Conservation (phyloP, 2,113 vertebrate species). For the Pollimyrus isidori region DNA sequence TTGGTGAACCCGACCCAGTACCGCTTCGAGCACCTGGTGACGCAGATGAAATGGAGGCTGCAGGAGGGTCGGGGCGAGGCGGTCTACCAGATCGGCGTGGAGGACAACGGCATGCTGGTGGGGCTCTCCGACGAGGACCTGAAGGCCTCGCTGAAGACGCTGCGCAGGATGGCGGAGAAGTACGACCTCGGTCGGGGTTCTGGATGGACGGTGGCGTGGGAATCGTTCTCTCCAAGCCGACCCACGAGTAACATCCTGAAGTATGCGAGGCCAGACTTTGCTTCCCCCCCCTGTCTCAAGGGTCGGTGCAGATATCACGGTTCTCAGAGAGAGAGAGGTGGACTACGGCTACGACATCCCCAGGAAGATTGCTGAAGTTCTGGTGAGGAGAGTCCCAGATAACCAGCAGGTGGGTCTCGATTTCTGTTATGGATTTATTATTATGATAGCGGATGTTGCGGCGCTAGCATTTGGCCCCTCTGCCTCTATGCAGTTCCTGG, state of each 20-base stretch:
- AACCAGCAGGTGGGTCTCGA: slow-evolving; percentile 63
- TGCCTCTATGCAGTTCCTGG: slow-evolving; percentile 73
- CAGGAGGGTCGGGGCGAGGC: slow-evolving; percentile 95
- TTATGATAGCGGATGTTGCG: neutral
- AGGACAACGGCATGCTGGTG: slow-evolving; percentile 92
- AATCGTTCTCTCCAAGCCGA: neutral
- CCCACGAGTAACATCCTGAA: neutral
- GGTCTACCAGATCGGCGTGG: slow-evolving; percentile 95
- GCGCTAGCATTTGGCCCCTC: neutral
- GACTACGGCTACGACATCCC: slow-evolving; percentile 79
- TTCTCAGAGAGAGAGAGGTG: slow-evolving; percentile 84
- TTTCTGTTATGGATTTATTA: neutral
- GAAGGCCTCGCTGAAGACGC: slow-evolving; percentile 85
- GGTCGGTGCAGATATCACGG: slow-evolving; percentile 89
- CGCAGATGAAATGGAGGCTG: slow-evolving; percentile 97
- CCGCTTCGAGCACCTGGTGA: slow-evolving; percentile 94
- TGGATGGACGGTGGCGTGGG: neutral
- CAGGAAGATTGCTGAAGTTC: slow-evolving; percentile 86
- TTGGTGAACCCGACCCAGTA: slow-evolving; percentile 93
- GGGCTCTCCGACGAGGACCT: slow-evolving; percentile 90
- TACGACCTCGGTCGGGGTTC: slow-evolving; percentile 43
- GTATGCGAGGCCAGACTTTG: neutral
- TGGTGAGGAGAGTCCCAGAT: slow-evolving; percentile 94
- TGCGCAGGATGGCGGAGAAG: slow-evolving; percentile 93
- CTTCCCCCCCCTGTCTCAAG: slow-evolving; percentile 46